Base-by-base conservation (phyloP, 2,797 vertebrate species). In the Eulemur albifrons region DNA sequence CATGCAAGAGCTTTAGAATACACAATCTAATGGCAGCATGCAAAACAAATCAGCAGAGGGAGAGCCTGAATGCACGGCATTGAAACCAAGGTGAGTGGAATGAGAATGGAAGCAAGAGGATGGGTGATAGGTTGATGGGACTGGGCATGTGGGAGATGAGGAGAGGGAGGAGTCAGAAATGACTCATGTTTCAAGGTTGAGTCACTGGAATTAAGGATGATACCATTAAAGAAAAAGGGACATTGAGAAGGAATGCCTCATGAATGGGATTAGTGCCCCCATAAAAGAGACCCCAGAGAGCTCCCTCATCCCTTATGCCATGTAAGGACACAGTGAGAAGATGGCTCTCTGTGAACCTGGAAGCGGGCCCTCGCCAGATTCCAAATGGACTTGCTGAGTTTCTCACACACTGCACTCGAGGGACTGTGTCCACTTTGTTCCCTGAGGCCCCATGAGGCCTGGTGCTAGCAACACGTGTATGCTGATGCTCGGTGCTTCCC, bases 201-300 rank as follows among this genome's bases (percentile, higher is more conserved):
- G 93, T 97, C 94, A 93, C 82, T 94, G 43, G 75, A 94, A 84
- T 94, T 90, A 95, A 96, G 54, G 38, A n/a, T 73, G 80, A 91
- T 87, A 90, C 84, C 97, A 97, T 93, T 95, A 84, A 93, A 93
- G 81, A 54, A 92, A 48, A 94, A 76, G 40, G 67, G 72, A 82
- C 88, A 45, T 4, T 81, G 65, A 88, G 92, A 96, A 94, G 85
- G 63, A 57, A 92, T 65, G 61, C 30, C 61, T 32, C 61, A 30
- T n/a, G 30, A 65, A 65, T 65, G 15, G 61, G 30, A 32, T 32
- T 65, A 65, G 32, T 32, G 30, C 30, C 61, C 61, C 61, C 8
- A 32, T n/a, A 65, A 32, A n/a, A 65, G 14, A 65, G 61, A 65
- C 32, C 30, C 3, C 6, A 65, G 30, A 65, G 61, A 65, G 61